Base-by-base conservation (phyloP, 2,888 invertebrate species). In the Lepidochitona cinerea region DNA sequence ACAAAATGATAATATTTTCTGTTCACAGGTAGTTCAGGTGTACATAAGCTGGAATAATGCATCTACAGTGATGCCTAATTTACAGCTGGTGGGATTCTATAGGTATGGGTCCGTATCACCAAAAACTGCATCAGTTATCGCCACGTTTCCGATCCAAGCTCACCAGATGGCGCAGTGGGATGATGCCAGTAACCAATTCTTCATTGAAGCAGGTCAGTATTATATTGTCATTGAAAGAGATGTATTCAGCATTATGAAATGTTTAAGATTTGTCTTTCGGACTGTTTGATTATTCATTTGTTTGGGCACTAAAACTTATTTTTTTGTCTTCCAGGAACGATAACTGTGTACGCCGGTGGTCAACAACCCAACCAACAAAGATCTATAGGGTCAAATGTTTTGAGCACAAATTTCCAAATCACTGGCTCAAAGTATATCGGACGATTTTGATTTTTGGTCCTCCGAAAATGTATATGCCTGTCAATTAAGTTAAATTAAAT, bases 291-390 rank as follows among this genome's bases (percentile, higher is more conserved):
- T n/a, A n/a, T n/a, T n/a, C n/a, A n/a, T n/a, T n/a, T n/a, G n/a
- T n/a, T n/a, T n/a, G n/a, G n/a, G n/a, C n/a, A n/a, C n/a, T n/a
- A n/a, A n/a, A n/a, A n/a, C n/a, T n/a, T n/a, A n/a, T n/a, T n/a
- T n/a, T n/a, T n/a, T n/a, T n/a, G n/a, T n/a, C n/a, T n/a, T n/a
- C n/a, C 72, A 86, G 86, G 86, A 53, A 68, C 65, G 23, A 80
- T 83, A 49, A 53, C 66, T 33, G 37, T 86, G 32, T 83, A 78
- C 71, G 83, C 81, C 29, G 85, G 86, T 18, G 85, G 86, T 35
- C 85, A 86, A 66, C 85, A 86, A 70, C 86, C 86, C 12, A 64
- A 75, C 65, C 84, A 84, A 68, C 54, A 37, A n/a, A 75, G 71
- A 33, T 64, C 18, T n/a, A 75, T 79, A 0, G 70, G 72, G 0